These are phyloP conservation scores for Gobius niger DNA, from an alignment of 2,113 vertebrate species.

Conservation along the genomic window DNA sequence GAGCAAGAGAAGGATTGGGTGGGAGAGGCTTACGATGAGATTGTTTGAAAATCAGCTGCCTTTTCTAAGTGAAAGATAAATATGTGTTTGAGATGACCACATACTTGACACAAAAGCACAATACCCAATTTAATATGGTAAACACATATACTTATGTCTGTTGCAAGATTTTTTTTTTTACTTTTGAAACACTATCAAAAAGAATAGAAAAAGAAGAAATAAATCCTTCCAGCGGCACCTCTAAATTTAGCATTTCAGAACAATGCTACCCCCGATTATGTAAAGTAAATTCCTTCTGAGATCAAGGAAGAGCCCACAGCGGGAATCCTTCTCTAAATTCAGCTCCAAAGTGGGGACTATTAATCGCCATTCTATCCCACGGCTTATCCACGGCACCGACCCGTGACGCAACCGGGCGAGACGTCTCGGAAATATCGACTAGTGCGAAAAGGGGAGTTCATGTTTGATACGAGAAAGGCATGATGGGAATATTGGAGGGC, in stretches of 20 bases:
- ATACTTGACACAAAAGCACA: too few relatives aligned
- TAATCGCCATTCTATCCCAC: background rate
- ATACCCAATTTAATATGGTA: too few relatives aligned
- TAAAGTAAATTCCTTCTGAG: background rate
- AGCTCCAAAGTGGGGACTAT: constrained; percentile 10
- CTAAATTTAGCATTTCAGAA: background rate
- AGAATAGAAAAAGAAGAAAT: too few relatives aligned
- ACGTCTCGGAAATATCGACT: constrained; percentile 6
- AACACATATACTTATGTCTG: too few relatives aligned
- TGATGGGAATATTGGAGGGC: background rate
- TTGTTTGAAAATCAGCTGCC: too few relatives aligned
- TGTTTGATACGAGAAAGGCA: background rate
- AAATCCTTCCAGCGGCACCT: background rate
- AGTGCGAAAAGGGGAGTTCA: background rate
- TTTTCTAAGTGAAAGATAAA: too few relatives aligned
- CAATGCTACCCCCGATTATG: background rate
- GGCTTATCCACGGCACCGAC: background rate
- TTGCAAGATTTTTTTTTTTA: too few relatives aligned
- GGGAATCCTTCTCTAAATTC: background rate
- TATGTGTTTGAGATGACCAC: too few relatives aligned
- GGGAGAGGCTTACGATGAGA: too few relatives aligned
- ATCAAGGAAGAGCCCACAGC: constrained; percentile 9
- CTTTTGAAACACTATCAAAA: too few relatives aligned
- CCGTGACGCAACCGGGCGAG: constrained; percentile 10
- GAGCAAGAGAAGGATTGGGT: too few relatives aligned